phyloP scores from a whole-genome alignment of 1,140 invertebrate species.

The Choristoneura fumiferana region DNA sequence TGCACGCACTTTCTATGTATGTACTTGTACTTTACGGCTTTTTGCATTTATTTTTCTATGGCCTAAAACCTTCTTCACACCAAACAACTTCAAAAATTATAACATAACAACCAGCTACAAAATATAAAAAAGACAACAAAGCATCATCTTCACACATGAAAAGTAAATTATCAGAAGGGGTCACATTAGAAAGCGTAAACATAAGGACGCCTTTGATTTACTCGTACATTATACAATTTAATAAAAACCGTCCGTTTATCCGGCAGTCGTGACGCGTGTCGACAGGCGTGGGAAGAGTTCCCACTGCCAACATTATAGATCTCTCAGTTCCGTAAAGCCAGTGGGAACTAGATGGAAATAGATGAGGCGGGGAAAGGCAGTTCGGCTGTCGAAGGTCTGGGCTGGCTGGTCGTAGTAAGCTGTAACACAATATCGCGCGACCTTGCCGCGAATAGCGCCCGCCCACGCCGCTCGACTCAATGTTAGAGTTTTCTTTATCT shows the following conservation, averaged over 20 bases:
- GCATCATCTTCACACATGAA: constrained; percentile 17
- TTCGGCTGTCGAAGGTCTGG: constrained; percentile 32
- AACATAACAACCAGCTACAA: not conserved
- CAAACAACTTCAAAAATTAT: no score
- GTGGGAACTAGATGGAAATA: constrained; percentile 23
- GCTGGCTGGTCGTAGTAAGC: constrained; percentile 43
- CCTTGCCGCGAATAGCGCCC: constrained; percentile 72
- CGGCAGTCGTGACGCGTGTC: constrained; percentile 42
- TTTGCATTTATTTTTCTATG: no score
- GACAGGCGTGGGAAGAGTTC: constrained; percentile 47
- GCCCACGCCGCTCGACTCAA: constrained; percentile 40
- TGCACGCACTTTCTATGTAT: no score
- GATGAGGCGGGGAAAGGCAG: constrained; percentile 9
- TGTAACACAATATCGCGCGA: constrained; percentile 70
- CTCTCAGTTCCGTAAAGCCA: no score
- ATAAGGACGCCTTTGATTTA: no score
- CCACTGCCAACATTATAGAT: no score
- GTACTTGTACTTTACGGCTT: no score
- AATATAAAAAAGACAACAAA: not conserved
- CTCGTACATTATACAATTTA: constrained; percentile 7
- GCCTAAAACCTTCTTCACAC: no score
- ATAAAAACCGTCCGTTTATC: constrained; percentile 40
- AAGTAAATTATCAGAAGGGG: no score
- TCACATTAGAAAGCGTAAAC: no score
- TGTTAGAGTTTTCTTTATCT: no score